These are phyloP conservation scores for Albula glossodonta DNA, from an alignment of 2,113 vertebrate species.

Conservation along the genomic window DNA sequence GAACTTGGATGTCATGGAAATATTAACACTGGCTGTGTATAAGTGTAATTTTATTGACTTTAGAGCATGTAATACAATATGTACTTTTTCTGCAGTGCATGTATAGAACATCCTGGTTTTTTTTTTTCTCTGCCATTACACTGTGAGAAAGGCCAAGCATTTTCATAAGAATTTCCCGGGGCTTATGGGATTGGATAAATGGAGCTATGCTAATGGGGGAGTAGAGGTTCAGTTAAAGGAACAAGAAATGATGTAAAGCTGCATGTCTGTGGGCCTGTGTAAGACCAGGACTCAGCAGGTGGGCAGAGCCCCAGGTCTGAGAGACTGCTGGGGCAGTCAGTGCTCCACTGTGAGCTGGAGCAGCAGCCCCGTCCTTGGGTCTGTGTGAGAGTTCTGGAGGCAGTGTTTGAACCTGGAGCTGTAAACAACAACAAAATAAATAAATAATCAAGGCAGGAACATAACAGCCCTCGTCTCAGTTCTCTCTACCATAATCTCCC, in stretches of 20 bases:
- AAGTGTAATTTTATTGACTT: too few relatives aligned
- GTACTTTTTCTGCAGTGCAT: too few relatives aligned
- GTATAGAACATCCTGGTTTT: too few relatives aligned
- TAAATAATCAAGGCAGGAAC: too few relatives aligned
- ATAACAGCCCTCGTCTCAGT: too few relatives aligned
- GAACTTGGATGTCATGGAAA: too few relatives aligned
- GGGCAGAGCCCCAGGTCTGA: not conserved
- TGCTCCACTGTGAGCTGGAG: not conserved
- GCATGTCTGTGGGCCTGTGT: not conserved
- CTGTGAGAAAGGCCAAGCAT: not conserved
- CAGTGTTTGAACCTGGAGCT: too few relatives aligned
- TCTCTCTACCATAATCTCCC: too few relatives aligned
- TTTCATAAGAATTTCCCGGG: not conserved
- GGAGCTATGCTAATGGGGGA: not conserved
- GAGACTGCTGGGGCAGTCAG: not conserved
- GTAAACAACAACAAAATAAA: too few relatives aligned
- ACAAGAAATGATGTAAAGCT: not conserved
- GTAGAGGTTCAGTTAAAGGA: not conserved
- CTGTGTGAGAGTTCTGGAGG: not conserved
- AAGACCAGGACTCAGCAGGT: not conserved
- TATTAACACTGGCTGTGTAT: too few relatives aligned
- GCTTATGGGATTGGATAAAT: not conserved
- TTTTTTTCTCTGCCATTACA: too few relatives aligned
- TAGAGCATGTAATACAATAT: too few relatives aligned
- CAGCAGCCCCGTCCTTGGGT: not conserved